Base-by-base conservation (phyloP, 2,888 invertebrate genomes). In the Diogma glabrata region DNA sequence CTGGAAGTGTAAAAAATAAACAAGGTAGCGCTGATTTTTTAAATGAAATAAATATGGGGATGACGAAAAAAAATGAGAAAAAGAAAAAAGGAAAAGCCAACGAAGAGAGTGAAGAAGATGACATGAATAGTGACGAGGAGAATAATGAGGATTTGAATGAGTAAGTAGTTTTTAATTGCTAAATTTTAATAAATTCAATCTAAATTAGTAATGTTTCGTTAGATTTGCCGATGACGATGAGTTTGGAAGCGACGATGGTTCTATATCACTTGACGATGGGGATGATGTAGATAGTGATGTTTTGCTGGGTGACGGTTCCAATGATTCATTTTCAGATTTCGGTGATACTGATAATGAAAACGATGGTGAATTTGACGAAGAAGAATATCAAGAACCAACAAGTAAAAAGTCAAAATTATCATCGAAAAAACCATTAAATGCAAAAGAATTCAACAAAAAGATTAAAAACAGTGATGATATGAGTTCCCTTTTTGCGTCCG, bases 401-500 rank as follows among this genome's bases (percentile, higher is more conserved):
- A 5, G 14, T 4, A 63, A 57, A 46, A 56, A 53, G 49, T 24
- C 17, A 3, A 55, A 47, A 28, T 9, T 47, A 2, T 23, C 38
- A 30, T 24, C 8, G 17, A 38, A 22, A 53, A 48, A 7, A 48
- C 46, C 12, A 47, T 38, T 59, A 16, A 56, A 60, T 52, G 63
- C 58, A 16, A 64, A 62, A 24, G 60, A 56, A 20, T 69, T 69
- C 55, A 60, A 62, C 2, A 64, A 64, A 54, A 63, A 63, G 51
- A 57, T 69, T 2, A 69, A 70, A 49, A 62, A 63, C 17, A 67
- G 64, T 51, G 58, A 56, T 52, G 66, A 80, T 58, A 71, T 79
- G 43, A 74, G 75, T 38, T 78, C 80, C 0, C 63, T 87, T 28
- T 90, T 90, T 70, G 87, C 88, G 3, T 84, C 88, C 0, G 89